Percentiles rank a stretch among this genome's conserved stretches.
These are phyloP conservation scores for Diachasma alloeum DNA, from an alignment of 1,140 invertebrate species.

Conservation along the genomic window DNA sequence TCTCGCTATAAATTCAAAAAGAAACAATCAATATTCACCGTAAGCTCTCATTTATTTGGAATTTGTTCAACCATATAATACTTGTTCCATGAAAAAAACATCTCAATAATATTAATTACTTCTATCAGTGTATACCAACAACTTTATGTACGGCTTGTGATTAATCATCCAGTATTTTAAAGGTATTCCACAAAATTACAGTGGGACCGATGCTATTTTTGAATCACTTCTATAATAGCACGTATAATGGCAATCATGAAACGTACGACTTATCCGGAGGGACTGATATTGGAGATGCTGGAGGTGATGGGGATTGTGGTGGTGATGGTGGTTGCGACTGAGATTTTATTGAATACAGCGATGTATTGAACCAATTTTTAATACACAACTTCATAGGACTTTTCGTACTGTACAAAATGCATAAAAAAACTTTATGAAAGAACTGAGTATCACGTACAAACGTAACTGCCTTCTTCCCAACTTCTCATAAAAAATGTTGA, in stretches of 20 bases:
- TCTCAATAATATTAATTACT: too few relatives aligned
- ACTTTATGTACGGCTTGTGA: not conserved
- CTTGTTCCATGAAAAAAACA: too few relatives aligned
- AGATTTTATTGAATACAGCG: not conserved
- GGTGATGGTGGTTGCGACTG: not conserved
- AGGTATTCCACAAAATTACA: conserved; percentile 5
- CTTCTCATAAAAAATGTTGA: not conserved
- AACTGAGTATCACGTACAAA: conserved; percentile 4
- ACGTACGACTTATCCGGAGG: not conserved
- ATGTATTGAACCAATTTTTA: not conserved
- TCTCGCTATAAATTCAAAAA: too few relatives aligned
- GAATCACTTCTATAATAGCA: not conserved
- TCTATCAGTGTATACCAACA: too few relatives aligned
- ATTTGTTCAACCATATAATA: too few relatives aligned
- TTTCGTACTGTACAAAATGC: not conserved
- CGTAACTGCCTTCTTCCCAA: not conserved
- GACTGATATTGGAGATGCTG: not conserved
- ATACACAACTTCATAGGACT: not conserved
- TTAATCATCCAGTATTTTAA: not conserved
- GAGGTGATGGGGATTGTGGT: not conserved
- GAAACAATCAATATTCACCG: too few relatives aligned
- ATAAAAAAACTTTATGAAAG: not conserved
- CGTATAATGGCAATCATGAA: not conserved
- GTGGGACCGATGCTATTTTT: not conserved
- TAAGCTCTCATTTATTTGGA: too few relatives aligned